A percentile compares a stretch with the other conserved stretches of the same genome.
Evolutionary conservation across 2,113 vertebrate species (phyloP).

Genomic region (Pseudolaguvia tuberculata): DNA sequence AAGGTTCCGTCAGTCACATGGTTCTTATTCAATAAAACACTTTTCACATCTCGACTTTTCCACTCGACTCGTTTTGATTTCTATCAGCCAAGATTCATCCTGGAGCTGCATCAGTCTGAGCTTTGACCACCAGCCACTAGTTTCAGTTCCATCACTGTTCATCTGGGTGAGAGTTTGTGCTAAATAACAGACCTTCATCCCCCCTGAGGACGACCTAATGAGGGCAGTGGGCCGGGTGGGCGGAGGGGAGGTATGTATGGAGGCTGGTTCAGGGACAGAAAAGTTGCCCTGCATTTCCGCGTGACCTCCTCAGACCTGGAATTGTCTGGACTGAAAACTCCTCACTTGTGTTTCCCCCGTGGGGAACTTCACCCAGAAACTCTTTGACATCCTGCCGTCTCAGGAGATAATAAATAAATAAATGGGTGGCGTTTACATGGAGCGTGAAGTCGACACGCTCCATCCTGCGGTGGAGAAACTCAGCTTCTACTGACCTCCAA

Average conservation of each 20-base stretch:
- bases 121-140: too few relatives aligned
- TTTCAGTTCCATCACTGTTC: conserved; percentile 35
- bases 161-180: conserved; percentile 38
- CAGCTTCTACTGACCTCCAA: conserved; percentile 40
- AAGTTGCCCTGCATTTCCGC: conserved; percentile 33
- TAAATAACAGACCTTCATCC: conserved; percentile 29
- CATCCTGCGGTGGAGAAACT: conserved; percentile 34
- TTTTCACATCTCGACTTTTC: neutral
- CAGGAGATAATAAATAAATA: conserved; percentile 37
- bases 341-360: conserved; percentile 10
- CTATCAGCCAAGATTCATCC: neutral
- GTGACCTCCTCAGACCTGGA: conserved; percentile 31
- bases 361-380: conserved; percentile 28
- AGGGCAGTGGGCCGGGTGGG: conserved; percentile 8
- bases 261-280: conserved; percentile 32
- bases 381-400: conserved; percentile 46
- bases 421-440: conserved; percentile 14
- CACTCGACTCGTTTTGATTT: neutral
- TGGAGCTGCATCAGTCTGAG: conserved; percentile 22
- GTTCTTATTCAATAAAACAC: neutral
- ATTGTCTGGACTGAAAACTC: conserved; percentile 31
- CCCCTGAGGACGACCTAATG: conserved; percentile 18
- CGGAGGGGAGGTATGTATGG: too few relatives aligned
- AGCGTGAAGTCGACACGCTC: conserved; percentile 16
- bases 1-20: neutral